Base-by-base conservation (phyloP, 2,888 invertebrate species). In the Nycteola revayana region DNA sequence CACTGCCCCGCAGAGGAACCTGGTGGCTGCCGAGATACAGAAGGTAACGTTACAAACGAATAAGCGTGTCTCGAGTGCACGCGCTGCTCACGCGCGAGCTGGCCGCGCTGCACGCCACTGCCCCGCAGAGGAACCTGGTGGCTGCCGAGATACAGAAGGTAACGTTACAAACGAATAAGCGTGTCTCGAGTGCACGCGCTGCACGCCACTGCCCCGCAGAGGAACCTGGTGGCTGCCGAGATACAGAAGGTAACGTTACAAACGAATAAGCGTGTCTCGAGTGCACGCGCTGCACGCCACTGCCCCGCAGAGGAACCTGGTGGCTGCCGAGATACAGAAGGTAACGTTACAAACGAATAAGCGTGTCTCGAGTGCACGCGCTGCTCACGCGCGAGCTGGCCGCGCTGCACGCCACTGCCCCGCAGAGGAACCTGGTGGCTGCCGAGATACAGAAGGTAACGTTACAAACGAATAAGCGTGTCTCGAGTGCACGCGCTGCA, bases 221-320 rank as follows among this genome's bases (percentile, higher is more conserved):
- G 84, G 23, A 72, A 61, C 23, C 77, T 84, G 30, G 83, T 89
- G 42, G 70, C 77, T 0, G 28, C 44, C 0, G 88, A 89, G 50
- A 81, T 89, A 70, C 84, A 88, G 40, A 86, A 86, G 76, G 88
- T 84, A 17, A 14, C 3, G n/a, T n/a, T n/a, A n/a, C n/a, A n/a
- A n/a, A n/a, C 75, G 86, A 1, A 76, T 89, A 41, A 84, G 81
- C 31, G 83, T 89, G 44, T 66, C 81, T 1, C 78, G 87, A 0
- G 66, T 89, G 32, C 84, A 87, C 62, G 86, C 86, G 8, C 59
- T 88, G 37, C 75, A 84, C 20, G 79, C 82, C 23, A 75, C 83
- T 20, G 78, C 83, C 47, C 86, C 86, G 36, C 88, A 88, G 50
- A 41, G 84, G 23, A 72, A 61, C 23, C 77, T 84, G 30, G 83